Conservation (phyloP, 2,797 vertebrate genomes). For the Coranthus polyacanthus region DNA sequence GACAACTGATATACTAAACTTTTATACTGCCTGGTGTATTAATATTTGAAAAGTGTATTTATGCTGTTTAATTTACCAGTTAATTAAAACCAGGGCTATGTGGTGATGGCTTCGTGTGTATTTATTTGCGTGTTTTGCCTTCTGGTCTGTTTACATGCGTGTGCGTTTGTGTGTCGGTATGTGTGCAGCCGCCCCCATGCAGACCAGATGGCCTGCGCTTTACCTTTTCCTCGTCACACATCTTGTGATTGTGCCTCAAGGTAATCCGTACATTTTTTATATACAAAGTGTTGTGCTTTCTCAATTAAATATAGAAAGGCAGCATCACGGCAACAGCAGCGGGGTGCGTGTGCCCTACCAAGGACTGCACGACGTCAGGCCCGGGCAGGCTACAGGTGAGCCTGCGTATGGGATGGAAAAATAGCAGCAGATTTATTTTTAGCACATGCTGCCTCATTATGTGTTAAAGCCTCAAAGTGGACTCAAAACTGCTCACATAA, state of each 20-base stretch:
- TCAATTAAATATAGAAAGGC: conserved; percentile 64
- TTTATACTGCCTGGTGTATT: not conserved
- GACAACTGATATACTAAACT: too few species aligned
- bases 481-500: not conserved
- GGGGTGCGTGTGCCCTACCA: conserved; percentile 23
- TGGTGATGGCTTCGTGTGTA: conserved; percentile 14
- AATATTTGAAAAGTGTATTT: conserved; percentile 17
- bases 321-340: conserved; percentile 53
- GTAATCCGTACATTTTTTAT: conserved; percentile 65
- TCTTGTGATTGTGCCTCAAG: conserved; percentile 71
- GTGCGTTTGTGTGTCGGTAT: conserved; percentile 27
- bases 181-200: conserved; percentile 37
- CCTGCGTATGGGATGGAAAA: conserved; percentile 19
- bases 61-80: conserved; percentile 14
- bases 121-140: conserved; percentile 5
- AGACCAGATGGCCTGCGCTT: conserved; percentile 62
- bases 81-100: conserved; percentile 10
- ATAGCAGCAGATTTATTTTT: conserved; percentile 23
- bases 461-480: not conserved
- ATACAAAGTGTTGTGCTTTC: conserved; percentile 46
- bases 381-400: conserved; percentile 19
- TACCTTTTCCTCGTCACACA: conserved; percentile 68
- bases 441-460: conserved; percentile 5
- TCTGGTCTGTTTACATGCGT: conserved; percentile 10
- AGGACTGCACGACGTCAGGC: conserved; percentile 45